These are phyloP conservation scores for Trachops cirrhosus DNA, from an alignment of 2,797 vertebrate species.

Conservation along the genomic window DNA sequence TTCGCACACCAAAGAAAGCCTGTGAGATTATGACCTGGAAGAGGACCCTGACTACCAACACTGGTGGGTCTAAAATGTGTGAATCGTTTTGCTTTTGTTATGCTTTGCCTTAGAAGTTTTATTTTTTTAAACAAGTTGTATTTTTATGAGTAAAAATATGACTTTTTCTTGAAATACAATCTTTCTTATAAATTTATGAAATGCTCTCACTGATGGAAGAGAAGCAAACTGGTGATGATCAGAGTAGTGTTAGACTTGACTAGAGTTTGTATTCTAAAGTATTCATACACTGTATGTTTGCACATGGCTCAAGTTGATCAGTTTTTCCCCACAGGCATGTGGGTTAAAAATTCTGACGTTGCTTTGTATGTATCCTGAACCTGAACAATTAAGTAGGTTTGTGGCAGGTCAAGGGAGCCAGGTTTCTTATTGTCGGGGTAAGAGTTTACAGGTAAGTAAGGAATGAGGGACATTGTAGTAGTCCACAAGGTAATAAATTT, in stretches of 20 bases:
- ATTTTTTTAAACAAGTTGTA: not conserved
- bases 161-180: not conserved
- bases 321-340: not conserved
- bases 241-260: not conserved
- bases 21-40: not conserved
- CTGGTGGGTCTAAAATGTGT: not conserved
- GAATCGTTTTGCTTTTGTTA: not conserved
- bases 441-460: not conserved
- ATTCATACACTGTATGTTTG: accelerated
- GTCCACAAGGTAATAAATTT: not conserved
- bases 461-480: not conserved
- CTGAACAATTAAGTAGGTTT: not conserved
- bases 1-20: too few relatives aligned
- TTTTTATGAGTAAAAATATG: not conserved
- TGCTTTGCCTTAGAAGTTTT: not conserved
- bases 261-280: not conserved
- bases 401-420: not conserved
- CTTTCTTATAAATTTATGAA: not conserved
- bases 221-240: not conserved
- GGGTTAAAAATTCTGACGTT: not conserved
- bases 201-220: not conserved
- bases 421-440: not conserved
- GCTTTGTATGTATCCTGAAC: not conserved
- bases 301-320: not conserved
- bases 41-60: not conserved